phyloP scores from a whole-genome alignment of 1,140 invertebrate species.

The Drosophila kurseongensis region DNA sequence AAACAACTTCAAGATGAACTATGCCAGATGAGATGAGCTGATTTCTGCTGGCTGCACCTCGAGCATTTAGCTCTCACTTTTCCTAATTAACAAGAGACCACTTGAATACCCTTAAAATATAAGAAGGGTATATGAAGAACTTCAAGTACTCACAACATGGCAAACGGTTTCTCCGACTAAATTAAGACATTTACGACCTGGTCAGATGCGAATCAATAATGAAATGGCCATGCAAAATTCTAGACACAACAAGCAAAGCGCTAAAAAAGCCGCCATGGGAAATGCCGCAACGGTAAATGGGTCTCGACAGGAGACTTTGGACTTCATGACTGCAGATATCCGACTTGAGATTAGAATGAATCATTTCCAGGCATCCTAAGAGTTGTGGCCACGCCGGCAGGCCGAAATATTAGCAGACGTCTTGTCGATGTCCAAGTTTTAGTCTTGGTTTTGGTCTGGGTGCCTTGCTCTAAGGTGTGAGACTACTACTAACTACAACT shows the following conservation, averaged over 20 bases:
- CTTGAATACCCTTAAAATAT: slow-evolving; percentile 6
- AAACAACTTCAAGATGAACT: slow-evolving; percentile 20
- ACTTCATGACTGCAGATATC: slow-evolving; percentile 76
- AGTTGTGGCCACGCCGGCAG: slow-evolving; percentile 64
- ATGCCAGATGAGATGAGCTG: slow-evolving; percentile 31
- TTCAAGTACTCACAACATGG: slow-evolving; percentile 10
- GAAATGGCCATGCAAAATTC: slow-evolving; percentile 79
- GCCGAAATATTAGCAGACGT: slow-evolving; percentile 51
- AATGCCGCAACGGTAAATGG: slow-evolving; percentile 74
- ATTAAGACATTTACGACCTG: slow-evolving; percentile 72
- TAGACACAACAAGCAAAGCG: slow-evolving; percentile 67
- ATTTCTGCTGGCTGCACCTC: slow-evolving; percentile 20
- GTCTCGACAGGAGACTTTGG: not conserved
- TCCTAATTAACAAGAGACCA: slow-evolving; percentile 2
- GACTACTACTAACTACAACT: slow-evolving; percentile 60
- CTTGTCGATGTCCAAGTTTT: slow-evolving; percentile 42
- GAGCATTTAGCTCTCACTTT: slow-evolving; percentile 62
- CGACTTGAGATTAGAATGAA: slow-evolving; percentile 80
- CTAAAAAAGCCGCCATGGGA: slow-evolving; percentile 52
- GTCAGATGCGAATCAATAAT: slow-evolving; percentile 75
- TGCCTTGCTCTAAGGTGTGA: slow-evolving; percentile 43
- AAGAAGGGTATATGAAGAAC: not conserved
- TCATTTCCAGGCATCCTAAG: slow-evolving; percentile 79
- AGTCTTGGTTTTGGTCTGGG: not conserved
- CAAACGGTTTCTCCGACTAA: slow-evolving; percentile 36